Base-by-base conservation (phyloP, 1,140 invertebrate genomes). In the Eurosta solidaginis region DNA sequence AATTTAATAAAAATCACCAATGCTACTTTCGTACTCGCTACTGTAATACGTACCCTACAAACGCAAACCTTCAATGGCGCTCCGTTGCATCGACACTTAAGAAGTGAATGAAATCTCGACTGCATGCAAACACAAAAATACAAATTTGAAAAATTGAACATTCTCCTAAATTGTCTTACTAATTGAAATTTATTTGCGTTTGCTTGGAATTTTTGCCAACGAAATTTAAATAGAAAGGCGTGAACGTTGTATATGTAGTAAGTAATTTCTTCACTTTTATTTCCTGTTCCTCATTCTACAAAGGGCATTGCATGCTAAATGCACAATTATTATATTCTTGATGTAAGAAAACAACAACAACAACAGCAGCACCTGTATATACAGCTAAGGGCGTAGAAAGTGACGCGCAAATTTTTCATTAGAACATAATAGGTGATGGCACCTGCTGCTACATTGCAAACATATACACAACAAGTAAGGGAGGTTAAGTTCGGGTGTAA, bases 211-310 rank as follows among this genome's bases (percentile, higher is more conserved):
- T 29, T 40, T 20, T 40, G 33, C 17, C 54, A 17, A 2, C 50
- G 14, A n/a, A 0, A 1, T n/a, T 29, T 17, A 63, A 36, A 63
- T 63, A 63, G 59, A 36, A 36, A 40, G 33, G 17, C 33, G 33
- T 40, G 59, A 40, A 63, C 40, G 33, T 9, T 74, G 73, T 25
- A 25, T n/a, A 47, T 45, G 17, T 74, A 22, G n/a, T 36, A 63
- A 36, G 33, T 40, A 68, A 47, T 10, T 44, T 74, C 44, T 75
- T 45, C 44, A 17, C 25, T 36, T 49, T 33, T 75, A 49, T 25
- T 75, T 75, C 74, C 20, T 40, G 33, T 75, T 75, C 74, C 74
- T 50, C 74, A 42, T 75, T 75, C 74, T 29, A 25, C 74, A 47
- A 25, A 75, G 74, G 74, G 74, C 74, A 75, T 47, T 75, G 74